Base-by-base conservation (phyloP, 1,140 invertebrate genomes). In the Choristoneura fumiferana region DNA sequence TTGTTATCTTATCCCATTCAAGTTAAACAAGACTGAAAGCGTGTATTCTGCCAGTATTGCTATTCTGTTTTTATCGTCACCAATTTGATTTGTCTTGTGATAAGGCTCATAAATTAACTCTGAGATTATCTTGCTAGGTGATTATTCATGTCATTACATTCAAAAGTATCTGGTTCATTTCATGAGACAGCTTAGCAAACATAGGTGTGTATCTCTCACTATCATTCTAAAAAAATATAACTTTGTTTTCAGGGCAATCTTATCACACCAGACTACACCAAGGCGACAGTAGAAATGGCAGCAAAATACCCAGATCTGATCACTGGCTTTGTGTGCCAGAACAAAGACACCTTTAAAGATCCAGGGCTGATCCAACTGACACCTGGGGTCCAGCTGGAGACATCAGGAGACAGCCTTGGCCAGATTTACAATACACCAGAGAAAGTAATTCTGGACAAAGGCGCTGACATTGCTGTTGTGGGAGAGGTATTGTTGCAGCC, bases 381-480 rank as follows among this genome's bases (percentile, higher is more conserved):
- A 10, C 98, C 98, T 45, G 97, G 97, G 43, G 96, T 98, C 0
- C 92, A 93, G 70, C 76, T 95, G 2, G 85, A 91, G 76, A 77
- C 92, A 86, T 84, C 90, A 77, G 82, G 83, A 22, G 94, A 95
- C 73, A 78, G 90, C 37, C 82, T 94, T 58, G 93, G 92, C 8
- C 96, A 98, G 81, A 92, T 94, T 62, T 99, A 99, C 76, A 93
- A 94, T 54, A 94, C 93, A 35, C 97, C 98, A 1, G 92, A 94
- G 66, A 90, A 92, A 55, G 96, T 97, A 9, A 92, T 99, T 5
- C 71, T 92, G 17, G 92, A 95, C 61, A 92, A 94, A 68, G 96
- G 96, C 34, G 96, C 95, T 18, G 98, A 99, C 90, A 90, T 99
- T 33, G 94, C 96, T 22, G 98, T 99, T 36, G 97, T 99, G 0